These are phyloP conservation scores for Tribolium madens DNA, from an alignment of 1,140 invertebrate genomes.

Conservation along the genomic window DNA sequence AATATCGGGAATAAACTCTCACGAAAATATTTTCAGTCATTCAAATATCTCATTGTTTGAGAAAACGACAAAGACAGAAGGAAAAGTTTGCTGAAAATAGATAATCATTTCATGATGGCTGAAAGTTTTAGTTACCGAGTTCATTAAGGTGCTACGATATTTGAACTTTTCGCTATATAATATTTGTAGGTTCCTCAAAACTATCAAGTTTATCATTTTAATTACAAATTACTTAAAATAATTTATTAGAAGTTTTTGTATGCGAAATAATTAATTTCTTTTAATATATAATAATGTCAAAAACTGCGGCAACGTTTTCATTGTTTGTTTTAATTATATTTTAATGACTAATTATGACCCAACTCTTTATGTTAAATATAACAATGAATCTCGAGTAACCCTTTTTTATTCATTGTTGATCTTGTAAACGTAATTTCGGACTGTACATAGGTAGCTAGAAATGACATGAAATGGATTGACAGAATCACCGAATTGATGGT, in stretches of 20 bases:
- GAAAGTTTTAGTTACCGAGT: constrained; percentile 28
- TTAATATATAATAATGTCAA: neutral
- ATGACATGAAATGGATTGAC: neutral
- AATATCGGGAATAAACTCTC: neutral
- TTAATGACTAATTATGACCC: neutral
- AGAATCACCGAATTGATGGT: too few species aligned
- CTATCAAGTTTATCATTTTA: constrained; percentile 22
- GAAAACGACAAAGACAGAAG: constrained; percentile 1
- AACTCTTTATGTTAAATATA: neutral
- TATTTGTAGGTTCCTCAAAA: neutral
- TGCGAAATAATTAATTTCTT: neutral
- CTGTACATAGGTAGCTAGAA: neutral
- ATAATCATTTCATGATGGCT: constrained; percentile 33
- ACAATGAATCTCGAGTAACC: neutral
- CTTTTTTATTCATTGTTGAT: neutral
- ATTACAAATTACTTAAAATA: neutral
- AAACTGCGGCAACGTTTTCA: neutral
- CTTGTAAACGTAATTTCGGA: neutral
- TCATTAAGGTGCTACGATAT: constrained; percentile 35
- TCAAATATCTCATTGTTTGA: neutral
- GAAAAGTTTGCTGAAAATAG: constrained; percentile 24
- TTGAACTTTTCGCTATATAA: constrained; percentile 28
- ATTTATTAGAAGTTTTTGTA: neutral
- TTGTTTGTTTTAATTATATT: neutral
- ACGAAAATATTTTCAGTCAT: neutral